Percentiles rank a stretch among this genome's conserved stretches.
These are phyloP conservation scores for Tetranychus piercei DNA, from an alignment of 2,888 invertebrate species.

Conservation along the genomic window DNA sequence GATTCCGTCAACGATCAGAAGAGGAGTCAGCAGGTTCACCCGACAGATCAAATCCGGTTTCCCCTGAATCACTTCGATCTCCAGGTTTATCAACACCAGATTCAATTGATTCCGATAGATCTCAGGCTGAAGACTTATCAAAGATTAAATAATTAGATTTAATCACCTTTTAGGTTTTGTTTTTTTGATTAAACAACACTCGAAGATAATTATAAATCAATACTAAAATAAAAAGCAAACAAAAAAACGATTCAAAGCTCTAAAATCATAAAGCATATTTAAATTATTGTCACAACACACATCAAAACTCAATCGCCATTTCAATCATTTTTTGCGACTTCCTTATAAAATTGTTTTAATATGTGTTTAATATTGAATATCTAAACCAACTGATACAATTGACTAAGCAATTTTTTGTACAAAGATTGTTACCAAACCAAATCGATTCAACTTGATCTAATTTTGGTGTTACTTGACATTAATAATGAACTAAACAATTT, in stretches of 20 bases:
- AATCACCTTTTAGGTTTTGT: background rate
- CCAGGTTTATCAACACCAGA: slow-evolving; percentile 4
- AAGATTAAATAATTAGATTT: background rate
- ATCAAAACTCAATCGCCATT: too few relatives aligned
- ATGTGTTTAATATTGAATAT: too few relatives aligned
- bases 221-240: background rate
- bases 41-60: background rate
- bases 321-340: too few relatives aligned
- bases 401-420: too few relatives aligned
- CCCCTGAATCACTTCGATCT: background rate
- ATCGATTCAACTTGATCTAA: too few relatives aligned
- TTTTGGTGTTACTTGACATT: too few relatives aligned
- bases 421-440: too few relatives aligned
- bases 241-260: background rate
- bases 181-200: background rate
- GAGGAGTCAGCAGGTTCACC: background rate
- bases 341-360: too few relatives aligned
- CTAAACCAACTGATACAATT: too few relatives aligned
- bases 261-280: too few relatives aligned
- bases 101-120: background rate
- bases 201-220: background rate
- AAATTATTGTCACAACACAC: too few relatives aligned
- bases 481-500: too few relatives aligned
- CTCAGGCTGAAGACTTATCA: background rate
- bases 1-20: background rate